These are phyloP conservation scores for Suncus etruscus DNA, from an alignment of 2,113 vertebrate genomes.

Conservation along the genomic window DNA sequence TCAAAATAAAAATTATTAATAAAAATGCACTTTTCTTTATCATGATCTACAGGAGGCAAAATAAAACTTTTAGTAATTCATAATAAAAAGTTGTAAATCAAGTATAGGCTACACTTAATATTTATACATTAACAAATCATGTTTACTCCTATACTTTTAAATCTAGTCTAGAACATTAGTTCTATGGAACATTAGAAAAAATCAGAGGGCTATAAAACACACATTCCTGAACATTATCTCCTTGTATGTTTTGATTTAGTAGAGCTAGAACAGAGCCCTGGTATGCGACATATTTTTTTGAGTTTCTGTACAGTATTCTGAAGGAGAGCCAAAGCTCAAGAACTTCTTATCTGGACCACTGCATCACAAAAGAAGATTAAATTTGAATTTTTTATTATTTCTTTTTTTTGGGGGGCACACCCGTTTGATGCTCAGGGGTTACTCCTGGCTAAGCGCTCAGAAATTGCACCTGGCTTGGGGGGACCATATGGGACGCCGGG, in stretches of 20 bases:
- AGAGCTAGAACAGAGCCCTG: background rate
- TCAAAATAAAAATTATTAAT: background rate
- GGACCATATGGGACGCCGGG: too few species aligned
- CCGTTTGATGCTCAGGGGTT: too few species aligned
- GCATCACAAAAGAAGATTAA: background rate
- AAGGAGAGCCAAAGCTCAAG: background rate
- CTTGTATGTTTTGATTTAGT: constrained; percentile 5
- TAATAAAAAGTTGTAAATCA: background rate
- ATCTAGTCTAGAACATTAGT: background rate
- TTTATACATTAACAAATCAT: background rate
- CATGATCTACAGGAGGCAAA: background rate
- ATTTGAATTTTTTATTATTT: constrained; percentile 28
- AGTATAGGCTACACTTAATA: background rate
- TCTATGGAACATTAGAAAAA: background rate
- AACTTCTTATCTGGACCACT: background rate
- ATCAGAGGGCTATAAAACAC: background rate
- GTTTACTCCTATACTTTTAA: background rate
- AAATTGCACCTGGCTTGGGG: too few species aligned
- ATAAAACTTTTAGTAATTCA: constrained; percentile 24
- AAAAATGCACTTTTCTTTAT: background rate
- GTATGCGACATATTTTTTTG: background rate
- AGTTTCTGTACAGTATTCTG: background rate
- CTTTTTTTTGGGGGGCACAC: too few species aligned
- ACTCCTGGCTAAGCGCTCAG: too few species aligned
- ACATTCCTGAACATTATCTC: background rate